A percentile compares a stretch with the other conserved stretches of the same genome.
Evolutionary conservation across 2,113 vertebrate species (phyloP).

Genomic region (Nothocercus nigrocapillus): DNA sequence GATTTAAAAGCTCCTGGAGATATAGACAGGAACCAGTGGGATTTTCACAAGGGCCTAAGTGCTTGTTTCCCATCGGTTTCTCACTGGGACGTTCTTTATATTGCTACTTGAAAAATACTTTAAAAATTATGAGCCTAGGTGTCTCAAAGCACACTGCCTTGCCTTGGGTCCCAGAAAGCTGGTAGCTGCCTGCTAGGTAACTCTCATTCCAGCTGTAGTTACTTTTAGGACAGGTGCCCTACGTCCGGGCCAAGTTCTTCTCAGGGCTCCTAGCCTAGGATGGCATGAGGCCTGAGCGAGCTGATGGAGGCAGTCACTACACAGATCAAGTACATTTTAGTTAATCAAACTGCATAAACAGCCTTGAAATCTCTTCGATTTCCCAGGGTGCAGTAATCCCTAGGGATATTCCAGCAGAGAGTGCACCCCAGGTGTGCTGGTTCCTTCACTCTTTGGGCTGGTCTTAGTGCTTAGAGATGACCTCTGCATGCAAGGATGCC

Average conservation of each 20-base stretch:
- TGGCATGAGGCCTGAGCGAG: neutral
- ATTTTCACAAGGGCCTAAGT: neutral
- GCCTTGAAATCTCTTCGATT: neutral
- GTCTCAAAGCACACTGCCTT: neutral
- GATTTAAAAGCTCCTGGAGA: neutral
- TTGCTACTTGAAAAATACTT: neutral
- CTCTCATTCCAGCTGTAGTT: neutral
- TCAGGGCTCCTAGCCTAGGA: neutral
- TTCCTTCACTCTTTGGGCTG: neutral
- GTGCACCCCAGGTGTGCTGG: neutral
- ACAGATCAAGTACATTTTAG: neutral
- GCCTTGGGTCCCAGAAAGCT: neutral
- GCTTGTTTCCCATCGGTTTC: neutral
- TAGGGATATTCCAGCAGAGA: neutral
- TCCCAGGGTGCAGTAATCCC: neutral
- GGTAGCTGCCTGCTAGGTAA: neutral
- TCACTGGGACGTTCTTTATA: neutral
- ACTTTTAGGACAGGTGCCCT: neutral
- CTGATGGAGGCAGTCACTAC: neutral
- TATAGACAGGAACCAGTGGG: neutral
- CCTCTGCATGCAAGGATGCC: neutral
- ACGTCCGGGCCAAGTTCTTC: neutral
- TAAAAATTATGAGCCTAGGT: neutral
- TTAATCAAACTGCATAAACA: neutral
- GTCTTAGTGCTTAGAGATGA: neutral